Conservation (phyloP, 2,113 vertebrate genomes). For the Limanda limanda region DNA sequence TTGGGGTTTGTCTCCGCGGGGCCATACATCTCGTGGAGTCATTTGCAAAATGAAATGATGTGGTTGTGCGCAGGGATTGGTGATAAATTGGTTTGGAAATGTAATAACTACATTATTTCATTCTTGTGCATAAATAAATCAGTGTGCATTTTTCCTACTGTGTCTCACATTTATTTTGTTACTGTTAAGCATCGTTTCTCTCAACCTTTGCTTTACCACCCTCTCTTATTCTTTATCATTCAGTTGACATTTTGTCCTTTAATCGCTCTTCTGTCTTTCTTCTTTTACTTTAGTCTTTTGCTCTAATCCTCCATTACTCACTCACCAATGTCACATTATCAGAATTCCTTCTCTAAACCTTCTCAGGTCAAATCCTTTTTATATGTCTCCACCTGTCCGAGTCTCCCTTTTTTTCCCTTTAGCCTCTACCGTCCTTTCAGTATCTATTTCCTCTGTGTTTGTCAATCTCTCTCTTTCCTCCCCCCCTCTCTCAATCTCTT, state of each 20-base stretch:
- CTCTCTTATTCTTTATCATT: conserved; percentile 37
- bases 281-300: conserved; percentile 8
- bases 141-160: neutral
- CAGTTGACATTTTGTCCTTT: conserved; percentile 34
- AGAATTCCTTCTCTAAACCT: neutral
- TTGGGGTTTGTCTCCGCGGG: conserved; percentile 7
- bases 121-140: conserved; percentile 19
- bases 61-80: neutral
- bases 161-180: neutral
- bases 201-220: conserved; percentile 10
- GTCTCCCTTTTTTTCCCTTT: neutral
- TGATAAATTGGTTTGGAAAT: neutral
- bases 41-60: conserved; percentile 16
- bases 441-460: neutral
- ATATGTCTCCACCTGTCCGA: neutral
- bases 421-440: neutral
- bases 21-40: conserved; percentile 8
- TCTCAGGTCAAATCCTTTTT: conserved; percentile 14
- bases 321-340: conserved; percentile 37
- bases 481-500: conserved; percentile 26
- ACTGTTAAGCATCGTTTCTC: neutral
- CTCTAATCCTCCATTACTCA: conserved; percentile 13
- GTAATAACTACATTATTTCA: conserved; percentile 25
- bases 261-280: neutral
- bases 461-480: neutral